These are phyloP conservation scores for Rhagonycha lutea DNA, from an alignment of 2,888 invertebrate genomes.

Conservation along the genomic window DNA sequence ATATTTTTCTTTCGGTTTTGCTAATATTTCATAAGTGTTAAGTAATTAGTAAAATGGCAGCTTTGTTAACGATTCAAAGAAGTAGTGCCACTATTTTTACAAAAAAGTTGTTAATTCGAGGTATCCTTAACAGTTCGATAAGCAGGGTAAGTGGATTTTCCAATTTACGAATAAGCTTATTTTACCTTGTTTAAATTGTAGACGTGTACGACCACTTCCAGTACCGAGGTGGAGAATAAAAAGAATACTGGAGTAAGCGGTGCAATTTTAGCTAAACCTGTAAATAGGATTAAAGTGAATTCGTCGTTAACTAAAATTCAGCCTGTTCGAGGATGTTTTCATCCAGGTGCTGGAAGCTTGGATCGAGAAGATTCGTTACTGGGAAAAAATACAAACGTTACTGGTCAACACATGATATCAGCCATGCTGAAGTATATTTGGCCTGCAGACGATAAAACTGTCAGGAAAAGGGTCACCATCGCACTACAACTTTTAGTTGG, in stretches of 20 bases:
- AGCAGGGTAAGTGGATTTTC: slow-evolving; percentile 29
- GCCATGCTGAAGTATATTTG: slow-evolving; percentile 93
- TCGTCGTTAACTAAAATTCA: slow-evolving; percentile 52
- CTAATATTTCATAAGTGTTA: background rate
- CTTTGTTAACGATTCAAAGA: background rate
- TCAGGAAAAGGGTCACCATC: slow-evolving; percentile 78
- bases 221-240: slow-evolving; percentile 17
- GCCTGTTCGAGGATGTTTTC: slow-evolving; percentile 81
- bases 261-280: slow-evolving; percentile 43
- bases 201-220: slow-evolving; percentile 21
- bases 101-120: background rate
- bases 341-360: slow-evolving; percentile 76
- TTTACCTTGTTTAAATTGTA: slow-evolving; percentile 11
- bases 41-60: background rate
- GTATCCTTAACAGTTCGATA: slow-evolving; percentile 9
- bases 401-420: slow-evolving; percentile 77
- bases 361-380: slow-evolving; percentile 61
- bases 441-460: slow-evolving; percentile 85
- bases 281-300: slow-evolving; percentile 40
- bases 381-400: slow-evolving; percentile 62
- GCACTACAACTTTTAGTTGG: slow-evolving; percentile 80
- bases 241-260: slow-evolving; percentile 2
- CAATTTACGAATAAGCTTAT: slow-evolving; percentile 14
- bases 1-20: background rate
- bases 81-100: background rate